These are phyloP conservation scores for Drosophila asahinai DNA, from an alignment of 1,140 invertebrate species.

Conservation along the genomic window DNA sequence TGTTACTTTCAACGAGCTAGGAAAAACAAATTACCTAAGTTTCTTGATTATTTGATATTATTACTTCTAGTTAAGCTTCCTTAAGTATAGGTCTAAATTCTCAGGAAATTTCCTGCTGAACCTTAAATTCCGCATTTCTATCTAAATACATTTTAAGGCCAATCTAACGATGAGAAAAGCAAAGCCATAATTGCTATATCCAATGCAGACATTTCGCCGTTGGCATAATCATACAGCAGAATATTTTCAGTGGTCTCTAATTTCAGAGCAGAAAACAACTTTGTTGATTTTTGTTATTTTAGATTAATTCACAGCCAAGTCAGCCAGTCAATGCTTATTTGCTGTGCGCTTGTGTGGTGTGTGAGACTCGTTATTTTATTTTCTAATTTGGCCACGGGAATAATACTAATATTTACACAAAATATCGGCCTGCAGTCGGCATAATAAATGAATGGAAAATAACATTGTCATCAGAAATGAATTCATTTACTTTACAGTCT, in stretches of 20 bases:
- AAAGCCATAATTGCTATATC: neutral
- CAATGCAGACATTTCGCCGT: neutral
- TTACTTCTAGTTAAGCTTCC: neutral
- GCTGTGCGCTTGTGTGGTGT: slow-evolving; percentile 24
- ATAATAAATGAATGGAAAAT: slow-evolving; percentile 43
- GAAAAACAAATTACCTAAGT: neutral
- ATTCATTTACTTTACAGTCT: slow-evolving; percentile 17
- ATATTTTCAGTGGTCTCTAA: slow-evolving; percentile 17
- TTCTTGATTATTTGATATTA: neutral
- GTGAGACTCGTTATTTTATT: slow-evolving; percentile 29
- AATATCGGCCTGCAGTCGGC: slow-evolving; percentile 30
- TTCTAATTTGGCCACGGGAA: slow-evolving; percentile 39
- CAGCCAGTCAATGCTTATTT: slow-evolving; percentile 19
- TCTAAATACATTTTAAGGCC: neutral
- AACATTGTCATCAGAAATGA: slow-evolving; percentile 47
- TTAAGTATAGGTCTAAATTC: too few relatives aligned
- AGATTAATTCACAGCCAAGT: slow-evolving; percentile 61
- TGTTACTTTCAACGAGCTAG: neutral
- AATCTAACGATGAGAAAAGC: neutral
- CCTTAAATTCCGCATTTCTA: neutral
- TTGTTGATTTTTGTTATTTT: slow-evolving; percentile 62
- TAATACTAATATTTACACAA: slow-evolving; percentile 57
- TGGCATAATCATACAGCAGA: slow-evolving; percentile 4
- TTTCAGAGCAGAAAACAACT: slow-evolving; percentile 31
- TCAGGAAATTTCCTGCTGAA: neutral